These are phyloP conservation scores for Dunckerocampus dactyliophorus DNA, from an alignment of 2,113 vertebrate species.

Conservation along the genomic window DNA sequence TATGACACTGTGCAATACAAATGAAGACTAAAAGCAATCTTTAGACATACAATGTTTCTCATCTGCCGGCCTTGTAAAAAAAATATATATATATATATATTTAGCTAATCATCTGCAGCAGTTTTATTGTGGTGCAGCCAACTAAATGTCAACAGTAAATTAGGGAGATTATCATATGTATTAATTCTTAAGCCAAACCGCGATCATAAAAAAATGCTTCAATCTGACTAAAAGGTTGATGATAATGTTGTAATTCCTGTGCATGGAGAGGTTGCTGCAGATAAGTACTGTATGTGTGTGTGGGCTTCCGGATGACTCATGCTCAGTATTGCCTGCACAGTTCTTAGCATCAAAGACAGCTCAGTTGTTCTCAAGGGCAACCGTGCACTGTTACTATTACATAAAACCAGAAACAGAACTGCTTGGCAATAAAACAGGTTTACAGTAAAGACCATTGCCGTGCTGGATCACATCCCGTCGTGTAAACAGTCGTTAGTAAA, in stretches of 20 bases:
- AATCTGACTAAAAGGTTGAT: slow-evolving; percentile 9
- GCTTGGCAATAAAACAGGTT: slow-evolving; percentile 42
- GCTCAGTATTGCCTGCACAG: slow-evolving; percentile 57
- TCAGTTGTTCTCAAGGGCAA: slow-evolving; percentile 65
- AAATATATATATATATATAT: not conserved
- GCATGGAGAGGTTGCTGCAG: slow-evolving; percentile 48
- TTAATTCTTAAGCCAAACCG: not conserved
- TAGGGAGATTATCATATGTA: not conserved
- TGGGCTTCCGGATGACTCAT: slow-evolving; percentile 65
- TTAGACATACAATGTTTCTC: slow-evolving; percentile 8
- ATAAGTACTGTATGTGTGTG: slow-evolving; percentile 46
- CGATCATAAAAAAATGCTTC: not conserved
- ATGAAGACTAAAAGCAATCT: not conserved
- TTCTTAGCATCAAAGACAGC: slow-evolving; percentile 63
- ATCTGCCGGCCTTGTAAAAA: not conserved
- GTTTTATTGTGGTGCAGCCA: not conserved
- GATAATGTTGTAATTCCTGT: slow-evolving; percentile 43
- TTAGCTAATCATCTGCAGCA: slow-evolving; percentile 7
- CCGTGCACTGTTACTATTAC: slow-evolving; percentile 56
- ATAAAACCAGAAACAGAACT: slow-evolving; percentile 53
- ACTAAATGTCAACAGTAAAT: slow-evolving; percentile 2
- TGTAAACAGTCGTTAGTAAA: slow-evolving; percentile 41
- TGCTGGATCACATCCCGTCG: slow-evolving; percentile 20
- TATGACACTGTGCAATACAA: not conserved
- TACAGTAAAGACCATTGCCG: slow-evolving; percentile 24